Conservation (phyloP, 2,113 vertebrate species). For the Prunella himalayana region DNA sequence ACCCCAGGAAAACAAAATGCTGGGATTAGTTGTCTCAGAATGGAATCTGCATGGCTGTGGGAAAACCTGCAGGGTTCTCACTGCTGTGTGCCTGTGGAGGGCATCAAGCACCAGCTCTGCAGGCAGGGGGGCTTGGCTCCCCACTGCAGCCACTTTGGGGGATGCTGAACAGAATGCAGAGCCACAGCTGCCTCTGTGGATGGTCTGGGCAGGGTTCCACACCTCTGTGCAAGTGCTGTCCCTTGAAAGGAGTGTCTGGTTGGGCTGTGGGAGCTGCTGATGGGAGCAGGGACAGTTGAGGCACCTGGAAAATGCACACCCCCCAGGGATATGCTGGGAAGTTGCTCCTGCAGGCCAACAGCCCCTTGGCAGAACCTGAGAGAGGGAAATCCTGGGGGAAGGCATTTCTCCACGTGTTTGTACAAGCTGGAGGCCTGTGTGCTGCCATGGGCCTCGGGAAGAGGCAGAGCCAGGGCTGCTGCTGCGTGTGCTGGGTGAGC, state of each 20-base stretch:
- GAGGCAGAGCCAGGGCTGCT: not conserved
- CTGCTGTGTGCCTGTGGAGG: not conserved
- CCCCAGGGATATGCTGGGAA: fast-evolving
- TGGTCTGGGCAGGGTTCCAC: not conserved
- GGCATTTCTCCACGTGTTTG: not conserved
- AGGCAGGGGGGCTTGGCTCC: not conserved
- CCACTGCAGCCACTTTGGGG: fast-evolving
- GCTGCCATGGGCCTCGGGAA: fast-evolving
- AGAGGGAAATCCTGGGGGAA: not conserved
- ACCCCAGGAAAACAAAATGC: not conserved
- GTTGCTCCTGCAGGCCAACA: fast-evolving
- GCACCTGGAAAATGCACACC: not conserved
- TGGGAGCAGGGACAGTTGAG: fast-evolving
- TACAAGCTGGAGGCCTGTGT: not conserved
- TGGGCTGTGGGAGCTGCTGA: not conserved
- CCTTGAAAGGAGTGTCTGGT: not conserved
- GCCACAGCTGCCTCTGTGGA: not conserved
- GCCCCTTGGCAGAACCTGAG: not conserved
- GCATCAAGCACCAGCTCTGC: not conserved
- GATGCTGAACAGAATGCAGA: not conserved
- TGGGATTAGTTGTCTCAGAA: not conserved
- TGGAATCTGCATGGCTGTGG: not conserved
- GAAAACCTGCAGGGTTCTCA: not conserved
- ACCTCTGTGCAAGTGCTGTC: not conserved
- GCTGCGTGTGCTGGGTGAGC: not conserved